A percentile compares a stretch with the other conserved stretches of the same genome.
phyloP scores from a whole-genome alignment of 1,140 invertebrate genomes.

The Plodia interpunctella region DNA sequence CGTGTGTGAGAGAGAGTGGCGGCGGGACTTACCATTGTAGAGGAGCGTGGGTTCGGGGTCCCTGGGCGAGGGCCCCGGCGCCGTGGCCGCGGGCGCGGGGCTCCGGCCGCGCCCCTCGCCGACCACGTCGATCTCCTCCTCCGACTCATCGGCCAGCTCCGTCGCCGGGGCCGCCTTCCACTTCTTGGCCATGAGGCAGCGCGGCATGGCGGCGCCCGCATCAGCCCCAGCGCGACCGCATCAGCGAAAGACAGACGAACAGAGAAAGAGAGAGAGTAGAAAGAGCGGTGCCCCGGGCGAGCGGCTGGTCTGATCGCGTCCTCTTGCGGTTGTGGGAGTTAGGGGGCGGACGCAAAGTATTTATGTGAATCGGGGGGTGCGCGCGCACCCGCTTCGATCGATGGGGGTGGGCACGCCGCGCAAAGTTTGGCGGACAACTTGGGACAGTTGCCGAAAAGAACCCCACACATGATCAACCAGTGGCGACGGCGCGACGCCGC shows the following conservation, averaged over 20 bases:
- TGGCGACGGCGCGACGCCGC: constrained; percentile 30
- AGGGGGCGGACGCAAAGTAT: constrained; percentile 47
- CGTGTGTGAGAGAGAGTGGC: too few relatives aligned
- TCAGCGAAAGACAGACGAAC: constrained; percentile 72
- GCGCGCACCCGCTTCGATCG: constrained; percentile 66
- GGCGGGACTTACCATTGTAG: constrained; percentile 63
- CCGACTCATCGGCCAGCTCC: constrained; percentile 84
- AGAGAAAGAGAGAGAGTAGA: constrained; percentile 73
- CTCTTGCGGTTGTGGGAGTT: constrained; percentile 75
- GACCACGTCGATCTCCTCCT: constrained; percentile 91
- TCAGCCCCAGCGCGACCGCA: constrained; percentile 69
- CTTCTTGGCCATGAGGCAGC: constrained; percentile 93
- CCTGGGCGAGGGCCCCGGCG: constrained; percentile 63
- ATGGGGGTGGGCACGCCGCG: constrained; percentile 48
- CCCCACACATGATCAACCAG: constrained; percentile 54
- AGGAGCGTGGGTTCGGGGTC: constrained; percentile 72
- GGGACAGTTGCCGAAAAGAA: constrained; percentile 41
- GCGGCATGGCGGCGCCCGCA: constrained; percentile 83
- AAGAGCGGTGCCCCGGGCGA: constrained; percentile 71
- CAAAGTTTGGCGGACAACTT: constrained; percentile 64
- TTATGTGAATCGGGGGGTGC: constrained; percentile 68
- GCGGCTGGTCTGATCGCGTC: constrained; percentile 69
- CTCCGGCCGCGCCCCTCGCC: constrained; percentile 75
- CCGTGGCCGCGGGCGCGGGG: constrained; percentile 71
- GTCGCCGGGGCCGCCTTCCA: constrained; percentile 91